Conservation (phyloP, 2,888 invertebrate species). For the Synanthedon andrenaeformis region DNA sequence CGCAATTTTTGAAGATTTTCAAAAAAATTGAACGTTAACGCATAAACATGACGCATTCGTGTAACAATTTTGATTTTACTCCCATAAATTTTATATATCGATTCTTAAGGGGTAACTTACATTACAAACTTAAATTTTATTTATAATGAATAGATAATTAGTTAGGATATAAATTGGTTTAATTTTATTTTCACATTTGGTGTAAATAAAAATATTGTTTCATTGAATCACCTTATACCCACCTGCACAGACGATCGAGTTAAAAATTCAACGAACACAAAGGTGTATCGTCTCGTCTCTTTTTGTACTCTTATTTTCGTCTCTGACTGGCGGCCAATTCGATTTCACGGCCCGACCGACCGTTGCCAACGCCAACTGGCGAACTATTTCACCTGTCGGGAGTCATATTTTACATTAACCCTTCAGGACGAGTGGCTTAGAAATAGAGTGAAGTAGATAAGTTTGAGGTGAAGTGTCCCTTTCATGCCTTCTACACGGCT, state of each 20-base stretch:
- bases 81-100: too few species aligned
- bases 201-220: neutral
- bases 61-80: too few species aligned
- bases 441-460: neutral
- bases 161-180: too few species aligned
- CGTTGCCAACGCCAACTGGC: constrained; percentile 44
- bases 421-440: neutral
- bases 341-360: constrained; percentile 53
- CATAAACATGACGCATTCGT: too few species aligned
- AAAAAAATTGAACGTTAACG: too few species aligned
- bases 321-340: constrained; percentile 62
- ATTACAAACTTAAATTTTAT: too few species aligned
- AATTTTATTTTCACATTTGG: neutral
- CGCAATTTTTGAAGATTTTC: too few species aligned
- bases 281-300: constrained; percentile 1
- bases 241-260: constrained; percentile 27
- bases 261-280: constrained; percentile 34
- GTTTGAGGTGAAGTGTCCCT: constrained; percentile 14
- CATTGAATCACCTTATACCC: constrained; percentile 22
- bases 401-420: constrained; percentile 19
- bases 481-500: constrained; percentile 9
- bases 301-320: constrained; percentile 57
- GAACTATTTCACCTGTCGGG: constrained; percentile 24
- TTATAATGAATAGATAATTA: too few species aligned
- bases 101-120: too few species aligned